A percentile compares a stretch with the other conserved stretches of the same genome.
Conservation (phyloP, 2,888 invertebrate genomes). For the Gastrophysa polygoni region DNA sequence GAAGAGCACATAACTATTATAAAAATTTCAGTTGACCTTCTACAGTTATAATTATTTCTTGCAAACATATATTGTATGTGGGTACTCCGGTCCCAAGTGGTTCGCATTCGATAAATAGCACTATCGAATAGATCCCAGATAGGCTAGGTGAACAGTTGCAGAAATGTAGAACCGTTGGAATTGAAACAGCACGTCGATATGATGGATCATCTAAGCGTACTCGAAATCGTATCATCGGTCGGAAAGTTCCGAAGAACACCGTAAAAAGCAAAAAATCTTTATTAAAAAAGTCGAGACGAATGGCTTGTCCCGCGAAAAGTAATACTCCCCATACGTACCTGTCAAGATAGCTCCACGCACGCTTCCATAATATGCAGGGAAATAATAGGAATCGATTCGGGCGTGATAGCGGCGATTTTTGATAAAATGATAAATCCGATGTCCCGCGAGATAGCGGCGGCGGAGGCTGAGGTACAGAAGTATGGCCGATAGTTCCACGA, state of each 20-base stretch:
- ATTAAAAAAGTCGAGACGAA: slow-evolving; percentile 31
- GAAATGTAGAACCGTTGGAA: no score
- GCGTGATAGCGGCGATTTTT: slow-evolving; percentile 53
- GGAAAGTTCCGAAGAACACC: neutral
- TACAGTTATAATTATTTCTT: no score
- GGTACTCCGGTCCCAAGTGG: no score
- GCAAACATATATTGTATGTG: no score
- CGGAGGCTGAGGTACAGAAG: slow-evolving; percentile 19
- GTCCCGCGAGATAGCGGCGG: slow-evolving; percentile 53
- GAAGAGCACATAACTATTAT: no score
- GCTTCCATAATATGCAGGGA: slow-evolving; percentile 46
- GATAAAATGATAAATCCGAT: slow-evolving; percentile 55
- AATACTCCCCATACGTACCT: slow-evolving; percentile 35
- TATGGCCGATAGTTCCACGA: slow-evolving; percentile 56
- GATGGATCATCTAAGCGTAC: neutral
- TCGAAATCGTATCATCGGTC: neutral
- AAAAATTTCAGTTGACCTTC: no score
- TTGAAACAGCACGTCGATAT: neutral
- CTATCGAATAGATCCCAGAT: no score
- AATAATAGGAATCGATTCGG: slow-evolving; percentile 55
- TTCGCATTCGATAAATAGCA: no score
- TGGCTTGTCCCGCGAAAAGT: slow-evolving; percentile 27
- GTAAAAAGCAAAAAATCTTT: slow-evolving; percentile 26
- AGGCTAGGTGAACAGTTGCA: no score
- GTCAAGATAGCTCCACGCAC: slow-evolving; percentile 37